Conservation (phyloP, 2,113 vertebrate species). For the Psilopsiagon aurifrons region DNA sequence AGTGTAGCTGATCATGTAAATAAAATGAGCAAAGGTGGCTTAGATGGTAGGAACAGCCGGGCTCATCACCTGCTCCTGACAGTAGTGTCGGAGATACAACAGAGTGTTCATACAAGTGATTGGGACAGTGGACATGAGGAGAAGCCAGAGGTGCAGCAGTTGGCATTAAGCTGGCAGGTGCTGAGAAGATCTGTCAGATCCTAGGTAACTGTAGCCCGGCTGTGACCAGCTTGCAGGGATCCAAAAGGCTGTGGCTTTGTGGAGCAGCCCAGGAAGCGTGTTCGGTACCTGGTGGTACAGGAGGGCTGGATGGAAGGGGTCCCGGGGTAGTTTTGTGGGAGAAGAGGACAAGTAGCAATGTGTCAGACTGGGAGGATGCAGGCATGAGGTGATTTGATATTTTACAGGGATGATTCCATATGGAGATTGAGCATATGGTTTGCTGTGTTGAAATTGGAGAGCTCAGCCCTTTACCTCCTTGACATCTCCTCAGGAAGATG, state of each 20-base stretch:
- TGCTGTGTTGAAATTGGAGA: neutral
- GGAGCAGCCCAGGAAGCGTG: neutral
- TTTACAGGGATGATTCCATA: rapidly evolving
- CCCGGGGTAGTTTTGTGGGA: rapidly evolving
- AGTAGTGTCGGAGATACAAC: neutral
- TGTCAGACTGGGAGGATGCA: neutral
- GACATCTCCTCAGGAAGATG: neutral
- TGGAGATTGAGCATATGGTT: neutral
- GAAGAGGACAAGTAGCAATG: neutral
- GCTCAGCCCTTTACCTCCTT: neutral
- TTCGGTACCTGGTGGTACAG: neutral
- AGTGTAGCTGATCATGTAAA: neutral
- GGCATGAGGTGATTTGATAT: neutral
- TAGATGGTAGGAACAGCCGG: neutral
- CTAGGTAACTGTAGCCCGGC: neutral
- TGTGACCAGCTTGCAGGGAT: neutral
- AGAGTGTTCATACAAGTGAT: neutral
- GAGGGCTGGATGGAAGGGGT: neutral
- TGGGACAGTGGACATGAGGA: neutral
- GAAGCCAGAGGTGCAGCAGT: neutral
- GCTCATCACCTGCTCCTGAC: neutral
- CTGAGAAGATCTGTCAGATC: neutral
- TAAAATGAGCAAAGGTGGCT: neutral
- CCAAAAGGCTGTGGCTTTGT: neutral
- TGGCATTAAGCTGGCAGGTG: neutral